Conservation (phyloP, 2,797 vertebrate species). For the Ctenopoma kingsleyae region DNA sequence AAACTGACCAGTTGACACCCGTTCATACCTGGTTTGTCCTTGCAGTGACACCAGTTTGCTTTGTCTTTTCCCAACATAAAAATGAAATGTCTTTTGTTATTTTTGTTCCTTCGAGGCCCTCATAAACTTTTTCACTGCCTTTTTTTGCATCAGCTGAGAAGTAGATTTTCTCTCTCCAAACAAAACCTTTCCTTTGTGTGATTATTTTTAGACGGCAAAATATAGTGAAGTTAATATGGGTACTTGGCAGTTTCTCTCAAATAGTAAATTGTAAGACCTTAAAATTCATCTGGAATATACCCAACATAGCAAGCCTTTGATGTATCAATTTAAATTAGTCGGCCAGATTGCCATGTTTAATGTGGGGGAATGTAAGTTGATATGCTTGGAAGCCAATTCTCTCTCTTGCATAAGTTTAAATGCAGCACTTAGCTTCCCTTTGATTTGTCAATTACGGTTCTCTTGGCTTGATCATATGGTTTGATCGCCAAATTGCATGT, state of each 20-base stretch:
- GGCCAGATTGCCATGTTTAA: constrained; percentile 82
- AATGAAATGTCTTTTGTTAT: constrained; percentile 23
- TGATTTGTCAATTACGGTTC: constrained; percentile 86
- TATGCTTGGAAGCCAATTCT: constrained; percentile 84
- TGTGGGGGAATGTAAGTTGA: constrained; percentile 84
- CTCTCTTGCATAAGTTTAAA: constrained; percentile 81
- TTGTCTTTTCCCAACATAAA: constrained; percentile 8
- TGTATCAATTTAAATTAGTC: constrained; percentile 86
- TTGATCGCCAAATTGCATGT: constrained; percentile 85
- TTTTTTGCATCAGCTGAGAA: constrained; percentile 47
- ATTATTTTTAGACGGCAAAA: constrained; percentile 71
- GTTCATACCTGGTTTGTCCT: constrained; percentile 46
- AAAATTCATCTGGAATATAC: constrained; percentile 83
- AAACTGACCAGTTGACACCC: constrained; percentile 53
- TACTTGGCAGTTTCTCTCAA: constrained; percentile 76
- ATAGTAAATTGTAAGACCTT: constrained; percentile 81
- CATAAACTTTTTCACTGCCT: constrained; percentile 44
- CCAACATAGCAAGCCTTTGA: constrained; percentile 85
- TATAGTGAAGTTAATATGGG: constrained; percentile 74
- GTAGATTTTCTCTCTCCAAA: constrained; percentile 42
- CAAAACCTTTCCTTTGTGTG: constrained; percentile 65
- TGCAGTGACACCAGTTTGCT: constrained; percentile 16
- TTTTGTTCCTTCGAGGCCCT: constrained; percentile 44
- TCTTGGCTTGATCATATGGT: constrained; percentile 82
- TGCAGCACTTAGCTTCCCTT: constrained; percentile 84